Conservation (phyloP, 2,113 vertebrate species). For the Pedionomus torquatus region DNA sequence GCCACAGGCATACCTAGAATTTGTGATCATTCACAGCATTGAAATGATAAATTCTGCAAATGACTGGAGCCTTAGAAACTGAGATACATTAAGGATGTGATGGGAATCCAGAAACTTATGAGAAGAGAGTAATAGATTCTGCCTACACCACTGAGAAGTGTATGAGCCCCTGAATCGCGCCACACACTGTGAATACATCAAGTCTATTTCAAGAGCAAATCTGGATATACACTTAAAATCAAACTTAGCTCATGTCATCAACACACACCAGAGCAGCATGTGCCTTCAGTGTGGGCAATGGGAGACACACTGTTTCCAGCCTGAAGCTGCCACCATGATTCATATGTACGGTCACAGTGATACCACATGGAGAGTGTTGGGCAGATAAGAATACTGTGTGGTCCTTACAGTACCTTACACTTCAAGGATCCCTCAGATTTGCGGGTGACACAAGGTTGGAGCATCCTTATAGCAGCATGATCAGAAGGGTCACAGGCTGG, state of each 20-base stretch:
- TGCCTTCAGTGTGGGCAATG: neutral
- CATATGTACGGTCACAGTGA: neutral
- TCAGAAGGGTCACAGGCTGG: neutral
- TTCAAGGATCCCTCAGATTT: neutral
- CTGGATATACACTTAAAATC: neutral
- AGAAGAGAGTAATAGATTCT: neutral
- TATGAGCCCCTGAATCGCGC: neutral
- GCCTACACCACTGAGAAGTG: neutral
- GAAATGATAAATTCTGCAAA: neutral
- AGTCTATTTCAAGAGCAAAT: neutral
- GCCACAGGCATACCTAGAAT: neutral
- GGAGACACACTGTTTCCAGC: neutral
- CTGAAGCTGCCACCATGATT: neutral
- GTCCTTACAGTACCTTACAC: neutral
- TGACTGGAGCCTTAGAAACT: neutral
- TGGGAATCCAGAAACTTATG: neutral
- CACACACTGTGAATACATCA: accelerated
- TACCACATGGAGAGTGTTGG: neutral
- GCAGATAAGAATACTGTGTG: neutral
- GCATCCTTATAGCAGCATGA: neutral
- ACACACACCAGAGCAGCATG: neutral
- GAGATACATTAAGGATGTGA: neutral
- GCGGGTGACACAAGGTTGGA: neutral
- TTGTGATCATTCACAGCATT: neutral
- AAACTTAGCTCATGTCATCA: neutral